Evolutionary conservation across 2,888 invertebrate genomes (phyloP), one percentile per base, ranked within the genome.

Genomic region (Salpingus planirostris): DNA sequence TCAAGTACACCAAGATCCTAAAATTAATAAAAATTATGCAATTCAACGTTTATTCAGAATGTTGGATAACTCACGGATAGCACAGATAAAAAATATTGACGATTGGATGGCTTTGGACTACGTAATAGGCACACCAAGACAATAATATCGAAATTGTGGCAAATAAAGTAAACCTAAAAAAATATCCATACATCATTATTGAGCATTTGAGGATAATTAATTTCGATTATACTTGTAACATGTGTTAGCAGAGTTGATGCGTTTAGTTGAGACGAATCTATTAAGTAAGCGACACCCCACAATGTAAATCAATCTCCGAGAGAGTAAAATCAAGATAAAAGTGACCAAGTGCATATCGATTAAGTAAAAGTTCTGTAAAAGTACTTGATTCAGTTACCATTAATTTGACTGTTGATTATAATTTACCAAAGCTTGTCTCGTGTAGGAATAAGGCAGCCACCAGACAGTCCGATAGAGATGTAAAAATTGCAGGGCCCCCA

Each of bases 381-480:
- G 38, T 27, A 29, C 15, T 23, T 13, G 21, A n/a, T 22, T 36
- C 11, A 11, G 3, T 21, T 10, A 21, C 21, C n/a, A 30, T 33
- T 25, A 21, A 24, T 25, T 6, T 26, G 11, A 27, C 31, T 29
- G 5, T 22, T 14, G 15, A 25, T 12, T 3, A 28, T 7, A 28
- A 36, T 73, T 67, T 67, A 93, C 95, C 77, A 96, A 76, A 37
- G 88, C 82, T 57, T 89, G 85, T 53, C 78, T 79, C 37, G 83
- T 86, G 58, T 89, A 82, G 0, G 93, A 91, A 58, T 95, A 82
- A 1, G 93, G 91, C 30, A 96, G 64, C 97, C 97, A 98, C 93
- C 95, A 98, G 8, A 90, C 85, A 2, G 92, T 93, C 47, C 91
- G 78, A 59, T 97, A 97, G 21, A 97, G 72, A 67, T 97, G 92